Conservation (phyloP, 2,797 vertebrate species). For the Spinibarbus caldwelli region DNA sequence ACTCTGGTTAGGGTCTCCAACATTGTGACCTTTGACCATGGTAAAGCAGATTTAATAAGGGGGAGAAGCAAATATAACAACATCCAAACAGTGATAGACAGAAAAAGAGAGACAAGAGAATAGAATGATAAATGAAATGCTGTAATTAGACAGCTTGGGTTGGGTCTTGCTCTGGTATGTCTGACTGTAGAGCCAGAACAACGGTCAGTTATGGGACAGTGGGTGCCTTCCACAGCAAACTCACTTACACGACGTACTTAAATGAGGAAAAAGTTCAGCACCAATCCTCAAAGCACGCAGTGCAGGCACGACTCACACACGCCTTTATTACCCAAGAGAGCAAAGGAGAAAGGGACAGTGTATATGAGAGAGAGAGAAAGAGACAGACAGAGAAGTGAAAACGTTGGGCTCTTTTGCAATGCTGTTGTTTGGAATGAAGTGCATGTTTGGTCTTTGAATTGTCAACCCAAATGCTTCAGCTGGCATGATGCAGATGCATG, state of each 20-base stretch:
- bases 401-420: slow-evolving; percentile 29
- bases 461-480: background rate
- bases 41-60: slow-evolving; percentile 7
- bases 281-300: slow-evolving; percentile 29
- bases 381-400: background rate
- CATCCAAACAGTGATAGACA: slow-evolving; percentile 11
- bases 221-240: slow-evolving; percentile 41
- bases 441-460: slow-evolving; percentile 33
- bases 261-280: slow-evolving; percentile 56
- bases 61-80: slow-evolving; percentile 26
- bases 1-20: slow-evolving; percentile 38
- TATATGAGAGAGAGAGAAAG: background rate
- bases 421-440: slow-evolving; percentile 24
- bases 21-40: slow-evolving; percentile 13
- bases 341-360: background rate
- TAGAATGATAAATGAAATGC: slow-evolving; percentile 12
- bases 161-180: slow-evolving; percentile 59
- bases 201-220: slow-evolving; percentile 44
- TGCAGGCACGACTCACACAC: slow-evolving; percentile 26
- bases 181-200: slow-evolving; percentile 60
- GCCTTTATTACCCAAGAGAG: slow-evolving; percentile 43
- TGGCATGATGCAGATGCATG: slow-evolving; percentile 20
- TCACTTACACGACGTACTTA: slow-evolving; percentile 30
- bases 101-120: background rate
- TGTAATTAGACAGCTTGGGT: slow-evolving; percentile 45